Percentiles rank a stretch among this genome's conserved stretches.
Conservation (phyloP, 2,113 vertebrate species). For the Chinchilla lanigera region DNA sequence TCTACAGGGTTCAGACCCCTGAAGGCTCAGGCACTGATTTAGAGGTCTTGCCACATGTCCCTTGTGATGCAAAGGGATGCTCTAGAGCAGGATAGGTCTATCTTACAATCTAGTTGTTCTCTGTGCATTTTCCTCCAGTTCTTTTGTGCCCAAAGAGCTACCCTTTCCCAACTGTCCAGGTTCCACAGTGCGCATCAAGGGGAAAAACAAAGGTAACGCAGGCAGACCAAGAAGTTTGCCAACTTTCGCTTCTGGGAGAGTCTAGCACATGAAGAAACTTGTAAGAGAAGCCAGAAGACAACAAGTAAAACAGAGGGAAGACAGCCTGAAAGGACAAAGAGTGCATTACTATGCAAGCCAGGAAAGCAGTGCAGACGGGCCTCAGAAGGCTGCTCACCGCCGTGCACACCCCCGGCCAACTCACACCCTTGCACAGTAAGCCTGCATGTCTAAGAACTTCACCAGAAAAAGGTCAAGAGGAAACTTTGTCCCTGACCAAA, state of each 20-base stretch:
- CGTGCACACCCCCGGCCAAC: not conserved
- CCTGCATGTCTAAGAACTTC: not conserved
- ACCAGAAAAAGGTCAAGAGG: not conserved
- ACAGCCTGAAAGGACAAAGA: not conserved
- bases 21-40: not conserved
- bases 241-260: not conserved
- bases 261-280: not conserved
- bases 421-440: not conserved
- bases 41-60: not conserved
- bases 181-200: not conserved
- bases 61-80: not conserved
- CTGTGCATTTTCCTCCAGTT: not conserved
- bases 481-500: not conserved
- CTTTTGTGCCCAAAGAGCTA: not conserved
- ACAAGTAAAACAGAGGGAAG: not conserved
- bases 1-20: rapidly evolving
- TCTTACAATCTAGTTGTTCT: not conserved
- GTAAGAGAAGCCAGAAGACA: not conserved
- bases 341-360: not conserved
- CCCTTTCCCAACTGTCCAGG: not conserved
- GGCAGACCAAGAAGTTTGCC: not conserved
- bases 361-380: not conserved
- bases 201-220: not conserved
- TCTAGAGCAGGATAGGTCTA: not conserved
- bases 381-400: rapidly evolving